Evolutionary conservation across 2,113 vertebrate species (phyloP).

Genomic region (Archocentrus centrarchus): DNA sequence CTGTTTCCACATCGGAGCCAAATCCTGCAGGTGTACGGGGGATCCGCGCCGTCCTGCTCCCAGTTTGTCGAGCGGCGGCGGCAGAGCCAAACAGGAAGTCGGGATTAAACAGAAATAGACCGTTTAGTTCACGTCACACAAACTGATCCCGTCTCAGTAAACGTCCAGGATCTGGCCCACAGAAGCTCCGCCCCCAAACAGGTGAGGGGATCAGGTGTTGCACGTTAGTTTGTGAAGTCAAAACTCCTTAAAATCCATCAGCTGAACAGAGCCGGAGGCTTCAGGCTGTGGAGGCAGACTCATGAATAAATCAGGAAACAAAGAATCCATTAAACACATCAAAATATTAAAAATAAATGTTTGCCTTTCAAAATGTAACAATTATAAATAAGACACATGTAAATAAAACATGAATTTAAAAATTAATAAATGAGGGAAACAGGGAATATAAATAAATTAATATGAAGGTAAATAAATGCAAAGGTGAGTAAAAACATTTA

Average conservation of each 20-base stretch:
- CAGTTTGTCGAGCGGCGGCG: background rate
- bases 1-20: background rate
- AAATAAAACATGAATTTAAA: background rate
- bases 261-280: background rate
- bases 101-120: constrained; percentile 13
- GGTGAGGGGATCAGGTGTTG: background rate
- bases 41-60: background rate
- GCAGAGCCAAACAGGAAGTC: background rate
- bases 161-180: background rate
- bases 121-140: background rate
- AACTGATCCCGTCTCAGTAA: background rate
- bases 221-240: rapidly evolving
- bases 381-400: background rate
- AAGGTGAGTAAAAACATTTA: too few species aligned
- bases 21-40: constrained; percentile 15
- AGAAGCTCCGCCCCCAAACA: background rate
- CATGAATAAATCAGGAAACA: background rate
- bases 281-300: background rate
- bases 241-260: background rate
- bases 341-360: background rate
- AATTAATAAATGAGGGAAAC: too few species aligned
- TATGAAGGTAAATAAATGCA: background rate
- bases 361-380: background rate
- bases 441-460: too few species aligned
- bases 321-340: background rate